Conservation (phyloP, 2,113 vertebrate genomes). For the Ailuropoda melanoleuca region DNA sequence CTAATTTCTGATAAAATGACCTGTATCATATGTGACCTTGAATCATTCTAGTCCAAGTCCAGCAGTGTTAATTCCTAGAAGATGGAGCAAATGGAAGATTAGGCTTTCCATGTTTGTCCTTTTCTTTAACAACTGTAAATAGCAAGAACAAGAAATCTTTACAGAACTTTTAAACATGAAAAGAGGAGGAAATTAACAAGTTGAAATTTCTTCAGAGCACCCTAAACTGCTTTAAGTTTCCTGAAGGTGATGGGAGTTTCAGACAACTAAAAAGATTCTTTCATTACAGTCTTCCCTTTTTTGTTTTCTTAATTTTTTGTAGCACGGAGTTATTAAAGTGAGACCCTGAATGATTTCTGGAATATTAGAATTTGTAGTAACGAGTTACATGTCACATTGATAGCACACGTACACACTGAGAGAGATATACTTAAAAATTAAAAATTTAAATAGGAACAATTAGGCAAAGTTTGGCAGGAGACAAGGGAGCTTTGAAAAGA, state of each 20-base stretch:
- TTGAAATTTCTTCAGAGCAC: conserved; percentile 79
- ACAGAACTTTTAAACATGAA: conserved; percentile 79
- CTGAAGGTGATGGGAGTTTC: conserved; percentile 74
- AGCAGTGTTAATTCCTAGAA: conserved; percentile 93
- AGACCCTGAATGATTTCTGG: conserved; percentile 84
- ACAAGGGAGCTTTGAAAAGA: neutral
- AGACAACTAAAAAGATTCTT: conserved; percentile 79
- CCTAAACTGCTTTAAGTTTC: conserved; percentile 74
- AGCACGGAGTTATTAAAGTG: conserved; percentile 82
- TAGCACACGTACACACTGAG: conserved; percentile 71
- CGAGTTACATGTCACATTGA: conserved; percentile 82
- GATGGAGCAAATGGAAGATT: conserved; percentile 83
- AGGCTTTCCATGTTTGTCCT: conserved; percentile 80
- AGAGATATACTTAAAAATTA: conserved; percentile 68
- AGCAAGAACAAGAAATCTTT: conserved; percentile 69
- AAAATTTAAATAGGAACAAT: neutral
- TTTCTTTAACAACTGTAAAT: conserved; percentile 77
- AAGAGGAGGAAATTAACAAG: neutral
- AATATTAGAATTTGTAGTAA: conserved; percentile 81
- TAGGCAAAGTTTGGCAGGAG: neutral
- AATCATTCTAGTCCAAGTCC: conserved; percentile 92
- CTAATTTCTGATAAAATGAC: conserved; percentile 84
- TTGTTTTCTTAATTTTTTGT: conserved; percentile 65
- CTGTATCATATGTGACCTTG: conserved; percentile 93
- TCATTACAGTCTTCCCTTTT: conserved; percentile 62